Conservation (phyloP, 2,888 invertebrate genomes). For the Altica lythri region DNA sequence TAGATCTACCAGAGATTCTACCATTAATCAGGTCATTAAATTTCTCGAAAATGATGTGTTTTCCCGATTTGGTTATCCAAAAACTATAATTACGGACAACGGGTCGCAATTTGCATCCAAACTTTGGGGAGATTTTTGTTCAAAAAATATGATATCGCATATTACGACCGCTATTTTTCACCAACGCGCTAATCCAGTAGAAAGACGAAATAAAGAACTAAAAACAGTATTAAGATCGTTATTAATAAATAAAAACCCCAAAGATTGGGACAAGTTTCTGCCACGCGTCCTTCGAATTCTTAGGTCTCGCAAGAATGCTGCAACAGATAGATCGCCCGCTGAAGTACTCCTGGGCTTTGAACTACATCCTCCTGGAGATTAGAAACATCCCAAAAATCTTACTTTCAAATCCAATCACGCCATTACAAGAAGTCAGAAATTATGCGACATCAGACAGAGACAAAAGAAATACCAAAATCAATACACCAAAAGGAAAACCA, state of each 20-base stretch:
- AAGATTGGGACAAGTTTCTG: background rate
- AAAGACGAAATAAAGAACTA: background rate
- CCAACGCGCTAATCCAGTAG: background rate
- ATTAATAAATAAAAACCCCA: background rate
- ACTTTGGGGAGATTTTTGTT: too few relatives aligned
- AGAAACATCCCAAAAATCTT: background rate
- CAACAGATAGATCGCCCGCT: background rate
- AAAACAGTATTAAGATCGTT: too few relatives aligned
- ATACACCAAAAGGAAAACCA: background rate
- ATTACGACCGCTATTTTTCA: background rate
- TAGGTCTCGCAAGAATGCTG: too few relatives aligned
- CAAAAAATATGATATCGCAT: too few relatives aligned
- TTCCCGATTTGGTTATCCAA: background rate
- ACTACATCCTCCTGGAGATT: background rate
- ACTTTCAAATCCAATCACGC: too few relatives aligned
- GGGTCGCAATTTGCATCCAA: background rate
- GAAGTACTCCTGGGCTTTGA: background rate
- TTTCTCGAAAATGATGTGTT: background rate
- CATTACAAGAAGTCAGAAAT: too few relatives aligned
- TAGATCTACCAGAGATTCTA: background rate
- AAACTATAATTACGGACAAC: constrained; percentile 3
- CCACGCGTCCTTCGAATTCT: background rate
- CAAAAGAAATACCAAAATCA: background rate
- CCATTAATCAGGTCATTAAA: background rate
- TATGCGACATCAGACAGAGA: background rate